Percentiles rank a stretch among this genome's conserved stretches.
Conservation (phyloP, 2,113 vertebrate genomes). For the Bucco capensis region DNA sequence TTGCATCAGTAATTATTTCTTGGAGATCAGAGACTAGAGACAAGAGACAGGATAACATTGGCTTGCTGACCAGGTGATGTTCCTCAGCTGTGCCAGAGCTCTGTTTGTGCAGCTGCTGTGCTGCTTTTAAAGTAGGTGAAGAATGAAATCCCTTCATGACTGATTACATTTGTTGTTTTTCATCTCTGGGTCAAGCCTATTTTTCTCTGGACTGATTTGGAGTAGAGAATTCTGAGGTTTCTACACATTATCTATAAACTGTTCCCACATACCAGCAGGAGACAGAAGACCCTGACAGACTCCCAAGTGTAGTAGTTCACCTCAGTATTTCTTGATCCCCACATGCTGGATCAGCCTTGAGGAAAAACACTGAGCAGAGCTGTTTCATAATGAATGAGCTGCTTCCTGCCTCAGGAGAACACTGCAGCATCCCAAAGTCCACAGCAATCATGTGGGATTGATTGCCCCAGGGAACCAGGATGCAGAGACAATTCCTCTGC, state of each 20-base stretch:
- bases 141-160: background rate
- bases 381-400: background rate
- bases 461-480: background rate
- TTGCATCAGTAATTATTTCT: background rate
- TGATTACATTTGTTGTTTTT: background rate
- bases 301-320: background rate
- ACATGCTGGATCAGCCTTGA: background rate
- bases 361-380: background rate
- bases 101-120: constrained; percentile 11
- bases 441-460: background rate
- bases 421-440: background rate
- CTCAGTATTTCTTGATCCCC: background rate
- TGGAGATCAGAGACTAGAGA: background rate
- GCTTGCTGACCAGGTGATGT: background rate
- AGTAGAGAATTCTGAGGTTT: background rate
- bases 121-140: background rate
- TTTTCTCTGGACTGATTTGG: background rate
- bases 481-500: background rate
- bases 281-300: background rate
- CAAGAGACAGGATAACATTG: background rate
- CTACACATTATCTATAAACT: background rate
- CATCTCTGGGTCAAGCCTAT: background rate
- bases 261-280: background rate
- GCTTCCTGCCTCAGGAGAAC: background rate
- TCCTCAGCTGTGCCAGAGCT: constrained; percentile 3